phyloP scores from a whole-genome alignment of 1,140 invertebrate genomes.

The Chymomyza costata region DNA sequence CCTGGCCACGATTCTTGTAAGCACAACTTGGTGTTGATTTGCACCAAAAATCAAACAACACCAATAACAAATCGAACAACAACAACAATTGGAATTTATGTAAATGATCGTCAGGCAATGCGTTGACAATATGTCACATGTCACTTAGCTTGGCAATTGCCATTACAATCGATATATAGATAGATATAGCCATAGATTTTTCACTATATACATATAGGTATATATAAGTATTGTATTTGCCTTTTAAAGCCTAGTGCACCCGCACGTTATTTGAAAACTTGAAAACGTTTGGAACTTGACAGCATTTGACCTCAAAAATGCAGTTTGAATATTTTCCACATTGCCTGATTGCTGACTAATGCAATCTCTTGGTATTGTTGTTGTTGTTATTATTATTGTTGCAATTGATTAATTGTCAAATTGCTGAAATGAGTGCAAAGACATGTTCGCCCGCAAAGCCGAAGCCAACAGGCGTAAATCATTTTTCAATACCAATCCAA shows the following conservation, averaged over 20 bases:
- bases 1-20: constrained; percentile 7
- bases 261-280: constrained; percentile 56
- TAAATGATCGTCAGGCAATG: constrained; percentile 66
- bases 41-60: not conserved
- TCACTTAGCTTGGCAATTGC: constrained; percentile 55
- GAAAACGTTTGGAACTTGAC: constrained; percentile 21
- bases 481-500: constrained; percentile 29
- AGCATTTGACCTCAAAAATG: constrained; percentile 41
- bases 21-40: constrained; percentile 17
- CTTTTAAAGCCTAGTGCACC: constrained; percentile 27
- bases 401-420: constrained; percentile 72
- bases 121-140: constrained; percentile 73
- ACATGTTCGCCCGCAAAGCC: constrained; percentile 58
- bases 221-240: constrained; percentile 47
- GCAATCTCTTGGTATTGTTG: constrained; percentile 20
- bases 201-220: too few relatives aligned
- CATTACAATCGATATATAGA: constrained; percentile 20
- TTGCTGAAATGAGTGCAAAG: constrained; percentile 72
- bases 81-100: constrained; percentile 64
- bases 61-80: too few relatives aligned
- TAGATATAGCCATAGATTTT: constrained; percentile 39
- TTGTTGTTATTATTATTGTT: constrained; percentile 42
- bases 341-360: constrained; percentile 58
- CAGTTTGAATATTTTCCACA: not conserved
- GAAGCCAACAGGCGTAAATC: too few relatives aligned